Base-by-base conservation (phyloP, 2,797 vertebrate genomes). In the Scolopax rusticola region DNA sequence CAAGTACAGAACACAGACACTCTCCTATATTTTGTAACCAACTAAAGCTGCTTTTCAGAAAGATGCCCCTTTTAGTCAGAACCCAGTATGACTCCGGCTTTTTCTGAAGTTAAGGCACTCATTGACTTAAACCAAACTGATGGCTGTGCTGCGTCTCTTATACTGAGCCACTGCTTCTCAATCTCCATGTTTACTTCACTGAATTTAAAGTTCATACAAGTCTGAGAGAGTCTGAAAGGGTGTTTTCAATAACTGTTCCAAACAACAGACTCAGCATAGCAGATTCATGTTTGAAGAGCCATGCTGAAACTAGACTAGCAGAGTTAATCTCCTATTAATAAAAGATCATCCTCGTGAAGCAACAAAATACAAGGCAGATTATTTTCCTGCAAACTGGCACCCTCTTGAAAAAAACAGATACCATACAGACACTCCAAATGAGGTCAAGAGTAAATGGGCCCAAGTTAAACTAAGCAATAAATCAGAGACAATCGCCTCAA, bases 81-180 rank as follows among this genome's bases (percentile, higher is more conserved):
- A 15, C 10, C 1, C 5, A 73, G n/a, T 12, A 64, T 14, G 30
- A 25, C 18, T 38, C 53, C 14, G 17, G 69, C n/a, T 51, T 53
- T 53, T 36, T 47, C 1, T 59, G 10, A 71, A 57, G 21, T 15
- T n/a, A 81, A 64, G 57, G 11, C 30, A 33, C 15, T 63, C 47
- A 13, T 0, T 28, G 13, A 68, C 33, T 47, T 28, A 3, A 7
- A 57, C 45, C 20, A 89, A 92, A 75, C 30, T 43, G 27, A 5
- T 5, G 6, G 33, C 54, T 82, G 47, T 50, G 54, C 20, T 54
- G 10, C 0, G 0, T 41, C 38, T 71, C 54, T 36, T 21, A 45
- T 1, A 12, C 40, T 15, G 24, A 47, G 43, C 40, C 85, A 74
- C 9, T 41, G 27, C 17, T 7, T 64, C 73, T 59, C 47, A 38